A percentile compares a stretch with the other conserved stretches of the same genome.
phyloP scores from a whole-genome alignment of 2,113 vertebrate genomes.

The Recurvirostra avosetta region DNA sequence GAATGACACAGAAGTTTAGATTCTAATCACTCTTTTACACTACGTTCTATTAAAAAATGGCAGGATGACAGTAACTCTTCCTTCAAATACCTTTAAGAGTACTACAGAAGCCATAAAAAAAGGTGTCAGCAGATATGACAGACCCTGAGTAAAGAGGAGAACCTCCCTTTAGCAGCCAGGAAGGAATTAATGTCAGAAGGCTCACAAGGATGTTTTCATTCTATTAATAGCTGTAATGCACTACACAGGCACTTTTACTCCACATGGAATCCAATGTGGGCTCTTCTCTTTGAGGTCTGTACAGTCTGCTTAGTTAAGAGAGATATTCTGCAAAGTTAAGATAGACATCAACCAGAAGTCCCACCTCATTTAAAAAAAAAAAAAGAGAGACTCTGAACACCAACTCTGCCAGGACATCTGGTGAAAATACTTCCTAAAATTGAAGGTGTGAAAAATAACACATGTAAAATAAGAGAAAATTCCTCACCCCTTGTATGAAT shows the following conservation, averaged over 20 bases:
- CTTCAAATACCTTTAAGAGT: background rate
- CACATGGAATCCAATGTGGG: background rate
- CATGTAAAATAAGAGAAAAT: background rate
- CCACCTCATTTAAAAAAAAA: background rate
- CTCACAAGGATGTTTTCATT: background rate
- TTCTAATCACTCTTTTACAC: background rate
- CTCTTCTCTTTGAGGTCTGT: background rate
- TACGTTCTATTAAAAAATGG: background rate
- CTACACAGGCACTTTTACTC: background rate
- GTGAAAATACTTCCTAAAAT: background rate
- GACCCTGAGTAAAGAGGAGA: background rate
- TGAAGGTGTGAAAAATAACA: background rate
- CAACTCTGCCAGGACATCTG: background rate
- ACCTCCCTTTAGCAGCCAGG: background rate
- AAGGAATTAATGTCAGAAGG: background rate
- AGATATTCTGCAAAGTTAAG: background rate
- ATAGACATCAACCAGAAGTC: background rate
- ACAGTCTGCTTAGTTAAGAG: background rate
- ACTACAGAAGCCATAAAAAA: background rate
- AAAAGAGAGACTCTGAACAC: background rate
- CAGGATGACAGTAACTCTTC: background rate
- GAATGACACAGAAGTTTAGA: background rate
- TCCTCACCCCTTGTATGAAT: background rate
- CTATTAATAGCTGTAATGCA: background rate
- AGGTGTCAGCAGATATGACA: background rate